Evolutionary conservation across 2,113 vertebrate species (phyloP), one percentile per base, ranked within the genome.

Genomic region (Fukomys damarensis): DNA sequence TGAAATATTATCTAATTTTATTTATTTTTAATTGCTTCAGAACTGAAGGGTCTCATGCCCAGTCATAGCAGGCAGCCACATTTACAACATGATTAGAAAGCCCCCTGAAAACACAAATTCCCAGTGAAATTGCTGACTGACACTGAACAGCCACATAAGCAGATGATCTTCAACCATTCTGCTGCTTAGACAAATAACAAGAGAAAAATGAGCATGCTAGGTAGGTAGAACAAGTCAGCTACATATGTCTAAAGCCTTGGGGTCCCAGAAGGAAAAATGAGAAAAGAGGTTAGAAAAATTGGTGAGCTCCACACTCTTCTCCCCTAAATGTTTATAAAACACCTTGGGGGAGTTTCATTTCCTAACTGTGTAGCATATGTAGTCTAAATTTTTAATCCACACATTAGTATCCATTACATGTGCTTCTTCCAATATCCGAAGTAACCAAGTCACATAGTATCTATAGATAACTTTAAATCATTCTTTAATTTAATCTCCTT

Each of bases 21-120:
- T 66, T 94, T 80, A 86, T 84, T 86, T 96, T 92, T 95, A 96
- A 92, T 94, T 87, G 89, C 58, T 87, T 80, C 74, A 61, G 68
- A 88, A 63, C 19, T 26, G 8, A 54, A 54, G 13, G 86, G 28
- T 5, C 41, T 35, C 49, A 35, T 0, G 16, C 89, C 91, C 70
- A 80, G 74, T 59, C 86, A 49, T 86, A 94, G 93, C 52, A 17
- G 0, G 74, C 16, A 65, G 41, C 56, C 38, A 35, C 38, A 28
- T 46, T 79, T 28, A 13, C 52, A 65, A 35, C 65, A 94, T 32
- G 83, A 68, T 93, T 28, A 89, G 79, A 93, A 76, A 93, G 70
- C 43, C 49, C 84, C 89, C 4, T 20, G 68, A 74, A 94, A 91
- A 91, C 32, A 49, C 4, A 56, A 80, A 93, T 89, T 89, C 86